phyloP scores from a whole-genome alignment of 2,113 vertebrate species.

The Chunga burmeisteri region DNA sequence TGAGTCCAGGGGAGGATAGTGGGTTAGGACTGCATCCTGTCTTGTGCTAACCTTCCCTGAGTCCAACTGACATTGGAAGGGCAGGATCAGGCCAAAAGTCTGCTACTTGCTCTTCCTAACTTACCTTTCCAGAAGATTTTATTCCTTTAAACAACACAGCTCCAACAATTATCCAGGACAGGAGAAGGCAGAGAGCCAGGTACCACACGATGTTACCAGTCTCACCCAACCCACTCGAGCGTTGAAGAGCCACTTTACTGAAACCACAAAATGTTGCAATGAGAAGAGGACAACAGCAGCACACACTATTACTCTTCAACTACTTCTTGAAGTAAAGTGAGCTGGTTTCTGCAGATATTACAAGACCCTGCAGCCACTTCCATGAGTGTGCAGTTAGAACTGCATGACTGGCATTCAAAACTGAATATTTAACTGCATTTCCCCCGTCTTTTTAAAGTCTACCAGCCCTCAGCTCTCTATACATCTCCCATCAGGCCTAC shows the following conservation, averaged over 20 bases:
- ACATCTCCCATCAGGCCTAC: background rate
- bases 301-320: background rate
- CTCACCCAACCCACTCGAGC: conserved; percentile 84
- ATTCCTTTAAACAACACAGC: conserved; percentile 89
- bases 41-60: background rate
- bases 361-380: background rate
- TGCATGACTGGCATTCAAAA: background rate
- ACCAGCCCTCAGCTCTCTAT: background rate
- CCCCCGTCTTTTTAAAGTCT: background rate
- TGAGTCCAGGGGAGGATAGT: background rate
- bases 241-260: conserved; percentile 83
- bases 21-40: background rate
- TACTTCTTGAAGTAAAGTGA: background rate
- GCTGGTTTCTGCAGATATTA: background rate
- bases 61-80: background rate
- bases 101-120: background rate
- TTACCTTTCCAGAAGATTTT: conserved; percentile 96
- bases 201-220: conserved; percentile 91
- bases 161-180: conserved; percentile 83
- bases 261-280: background rate
- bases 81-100: background rate
- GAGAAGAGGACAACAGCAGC: background rate
- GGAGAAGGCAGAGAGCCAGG: conserved; percentile 90
- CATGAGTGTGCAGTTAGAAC: background rate
- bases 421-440: background rate